Evolutionary conservation across 2,888 invertebrate genomes (phyloP).

Genomic region (Agonopterix arenella): DNA sequence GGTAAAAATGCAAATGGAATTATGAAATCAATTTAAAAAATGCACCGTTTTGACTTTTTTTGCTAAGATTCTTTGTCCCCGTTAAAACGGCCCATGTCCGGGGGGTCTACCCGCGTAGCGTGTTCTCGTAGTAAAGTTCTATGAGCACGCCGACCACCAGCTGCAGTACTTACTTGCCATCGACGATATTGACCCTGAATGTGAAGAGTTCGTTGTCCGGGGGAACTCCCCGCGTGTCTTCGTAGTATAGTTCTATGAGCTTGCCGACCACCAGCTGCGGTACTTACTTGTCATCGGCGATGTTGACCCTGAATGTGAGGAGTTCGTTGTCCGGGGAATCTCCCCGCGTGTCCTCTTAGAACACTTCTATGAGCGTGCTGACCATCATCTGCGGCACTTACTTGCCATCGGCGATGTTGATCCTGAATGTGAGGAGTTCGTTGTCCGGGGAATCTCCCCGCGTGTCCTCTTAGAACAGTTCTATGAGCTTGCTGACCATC

Average conservation of each 20-base stretch:
- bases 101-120: conserved; percentile 76
- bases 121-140: conserved; percentile 83
- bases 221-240: conserved; percentile 80
- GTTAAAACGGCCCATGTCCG: too few species aligned
- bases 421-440: conserved; percentile 80
- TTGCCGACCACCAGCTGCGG: conserved; percentile 81
- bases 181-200: conserved; percentile 81
- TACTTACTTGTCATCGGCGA: conserved; percentile 82
- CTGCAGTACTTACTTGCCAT: conserved; percentile 80
- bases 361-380: conserved; percentile 81
- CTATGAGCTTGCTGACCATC: conserved; percentile 81
- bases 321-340: conserved; percentile 77
- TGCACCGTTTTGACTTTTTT: too few species aligned
- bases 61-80: too few species aligned
- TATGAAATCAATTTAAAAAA: too few species aligned
- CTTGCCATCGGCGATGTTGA: conserved; percentile 83
- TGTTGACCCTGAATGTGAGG: conserved; percentile 79
- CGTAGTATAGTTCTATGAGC: conserved; percentile 82
- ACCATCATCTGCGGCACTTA: conserved; percentile 80
- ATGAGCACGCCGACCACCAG: conserved; percentile 83
- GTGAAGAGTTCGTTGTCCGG: conserved; percentile 79
- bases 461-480: conserved; percentile 82
- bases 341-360: conserved; percentile 82
- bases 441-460: conserved; percentile 78
- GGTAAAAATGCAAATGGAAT: too few species aligned